Evolutionary conservation across 2,113 vertebrate genomes (phyloP).

Genomic region (Psephotus haematonotus): DNA sequence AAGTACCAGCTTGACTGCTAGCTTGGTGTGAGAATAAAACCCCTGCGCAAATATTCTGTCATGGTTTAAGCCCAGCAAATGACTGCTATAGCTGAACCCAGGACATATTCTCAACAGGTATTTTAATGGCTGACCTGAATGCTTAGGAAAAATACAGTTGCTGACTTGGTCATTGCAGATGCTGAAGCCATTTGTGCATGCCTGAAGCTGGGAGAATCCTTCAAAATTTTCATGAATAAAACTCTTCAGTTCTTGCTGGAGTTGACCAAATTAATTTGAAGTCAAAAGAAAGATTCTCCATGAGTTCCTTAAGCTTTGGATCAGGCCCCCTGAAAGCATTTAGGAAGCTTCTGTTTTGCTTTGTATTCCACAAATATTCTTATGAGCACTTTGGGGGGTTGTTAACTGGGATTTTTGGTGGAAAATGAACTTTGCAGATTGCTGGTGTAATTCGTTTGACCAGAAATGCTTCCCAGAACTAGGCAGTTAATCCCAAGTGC

Average conservation of each 20-base stretch:
- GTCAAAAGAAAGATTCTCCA: not conserved
- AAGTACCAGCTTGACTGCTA: not conserved
- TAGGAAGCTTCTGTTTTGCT: not conserved
- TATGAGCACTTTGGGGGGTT: not conserved
- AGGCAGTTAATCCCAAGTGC: not conserved
- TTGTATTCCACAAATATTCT: not conserved
- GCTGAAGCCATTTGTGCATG: not conserved
- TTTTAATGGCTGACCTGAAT: constrained; percentile 37
- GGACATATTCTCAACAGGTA: not conserved
- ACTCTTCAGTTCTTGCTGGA: not conserved
- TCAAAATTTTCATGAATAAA: not conserved
- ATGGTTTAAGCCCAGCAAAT: not conserved
- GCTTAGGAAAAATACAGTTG: not conserved
- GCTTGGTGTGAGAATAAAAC: not conserved
- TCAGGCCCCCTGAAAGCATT: not conserved
- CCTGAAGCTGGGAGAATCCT: not conserved
- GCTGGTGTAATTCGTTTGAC: not conserved
- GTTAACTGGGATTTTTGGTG: not conserved
- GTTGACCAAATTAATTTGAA: not conserved
- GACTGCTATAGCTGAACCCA: not conserved
- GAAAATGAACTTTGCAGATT: not conserved
- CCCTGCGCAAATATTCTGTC: not conserved
- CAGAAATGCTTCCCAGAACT: not conserved
- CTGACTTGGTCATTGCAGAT: not conserved
- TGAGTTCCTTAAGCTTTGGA: not conserved